A percentile compares a stretch with the other conserved stretches of the same genome.
Evolutionary conservation across 2,888 invertebrate genomes (phyloP).

Genomic region (Lasioglossum marginatum): DNA sequence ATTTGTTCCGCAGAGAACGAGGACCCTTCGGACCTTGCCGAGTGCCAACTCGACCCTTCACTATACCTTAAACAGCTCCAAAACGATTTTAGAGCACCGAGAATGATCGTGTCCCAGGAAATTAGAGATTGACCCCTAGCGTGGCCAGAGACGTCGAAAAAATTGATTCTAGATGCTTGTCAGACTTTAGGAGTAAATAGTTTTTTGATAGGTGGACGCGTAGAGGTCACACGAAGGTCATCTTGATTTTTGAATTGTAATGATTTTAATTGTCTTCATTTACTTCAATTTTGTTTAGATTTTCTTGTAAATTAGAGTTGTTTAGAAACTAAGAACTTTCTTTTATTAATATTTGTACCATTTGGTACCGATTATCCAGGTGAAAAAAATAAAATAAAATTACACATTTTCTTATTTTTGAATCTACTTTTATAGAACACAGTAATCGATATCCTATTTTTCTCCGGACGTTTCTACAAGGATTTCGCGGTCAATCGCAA

Average conservation of each 20-base stretch:
- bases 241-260: no score
- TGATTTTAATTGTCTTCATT: no score
- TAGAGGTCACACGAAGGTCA: no score
- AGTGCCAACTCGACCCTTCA: neutral
- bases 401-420: no score
- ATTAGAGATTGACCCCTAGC: neutral
- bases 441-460: neutral
- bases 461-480: neutral
- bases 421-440: no score
- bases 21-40: neutral
- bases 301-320: no score
- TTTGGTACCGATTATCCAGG: no score
- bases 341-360: no score
- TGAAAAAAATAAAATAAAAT: no score
- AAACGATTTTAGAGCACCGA: neutral
- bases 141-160: neutral
- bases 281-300: no score
- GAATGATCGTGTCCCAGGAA: neutral
- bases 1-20: conserved; percentile 10
- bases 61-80: neutral
- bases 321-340: no score
- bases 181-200: neutral
- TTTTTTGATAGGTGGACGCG: no score
- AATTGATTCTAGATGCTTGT: neutral
- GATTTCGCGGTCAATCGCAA: neutral